Evolutionary conservation across 2,888 invertebrate species (phyloP), one percentile per base, ranked within the genome.

Genomic region (Eupithecia exiguata): DNA sequence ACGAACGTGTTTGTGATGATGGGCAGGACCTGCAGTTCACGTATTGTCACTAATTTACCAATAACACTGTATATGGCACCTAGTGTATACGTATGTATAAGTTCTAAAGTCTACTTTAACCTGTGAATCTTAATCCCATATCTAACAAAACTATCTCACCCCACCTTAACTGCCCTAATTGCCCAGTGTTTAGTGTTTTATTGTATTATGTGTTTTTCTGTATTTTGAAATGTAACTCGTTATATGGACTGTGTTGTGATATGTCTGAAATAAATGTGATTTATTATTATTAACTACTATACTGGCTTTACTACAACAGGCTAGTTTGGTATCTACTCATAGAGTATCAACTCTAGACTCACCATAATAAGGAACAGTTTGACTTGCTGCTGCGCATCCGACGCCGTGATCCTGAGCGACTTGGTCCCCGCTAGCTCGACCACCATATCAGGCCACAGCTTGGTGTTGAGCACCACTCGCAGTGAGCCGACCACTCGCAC

Each of bases 371-470:
- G 96, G 88, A 97, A 99, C 79, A 99, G 96, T 92, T 97, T 97
- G 77, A 98, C 95, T 84, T 97, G 97, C 63, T 97, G 97, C 77
- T 96, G 96, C 49, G 96, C 96, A 84, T 98, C 98, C 86, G 97
- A 96, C 5, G 98, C 99, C 4, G 98, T 98, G 82, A 99, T 95
- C 78, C 98, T 95, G 40, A 99, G 95, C 78, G 97, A 98, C 93
- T 98, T 98, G 80, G 96, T 96, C 84, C 97, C 98, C 4, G 98
- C 97, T 79, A 97, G 96, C 87, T 98, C 98, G 36, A 97, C 97
- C 16, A 97, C 97, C 99, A 99, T 99, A 78, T 97, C 98, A 9
- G 97, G 96, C 98, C 98, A 99, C 78, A 97, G 95, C 95, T 98
- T 98, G 61, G 99, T 98, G 91, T 99, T 99, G 74, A 99, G 95